Evolutionary conservation across 2,888 invertebrate genomes (phyloP).

Genomic region (Barypeithes pellucidus): DNA sequence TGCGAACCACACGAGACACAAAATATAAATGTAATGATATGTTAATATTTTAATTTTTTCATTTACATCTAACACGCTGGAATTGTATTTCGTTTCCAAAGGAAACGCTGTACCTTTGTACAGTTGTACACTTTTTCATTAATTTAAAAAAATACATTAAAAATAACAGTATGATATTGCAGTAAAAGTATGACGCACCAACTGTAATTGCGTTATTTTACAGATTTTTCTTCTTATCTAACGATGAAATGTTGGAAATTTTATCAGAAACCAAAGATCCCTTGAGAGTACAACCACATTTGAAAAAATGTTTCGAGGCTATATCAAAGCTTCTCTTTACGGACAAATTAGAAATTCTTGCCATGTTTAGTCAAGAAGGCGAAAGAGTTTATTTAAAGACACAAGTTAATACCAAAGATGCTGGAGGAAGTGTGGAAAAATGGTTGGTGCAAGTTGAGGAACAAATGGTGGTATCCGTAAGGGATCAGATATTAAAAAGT

Average conservation of each 20-base stretch:
- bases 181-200: too few relatives aligned
- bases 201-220: conserved; percentile 4
- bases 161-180: too few relatives aligned
- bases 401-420: conserved; percentile 71
- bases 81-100: too few relatives aligned
- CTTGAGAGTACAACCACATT: conserved; percentile 86
- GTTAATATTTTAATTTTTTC: too few relatives aligned
- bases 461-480: conserved; percentile 83
- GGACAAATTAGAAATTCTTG: conserved; percentile 79
- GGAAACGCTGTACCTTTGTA: too few relatives aligned
- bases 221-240: conserved; percentile 92
- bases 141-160: too few relatives aligned
- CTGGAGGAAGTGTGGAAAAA: conserved; percentile 88
- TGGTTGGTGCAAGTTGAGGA: conserved; percentile 90
- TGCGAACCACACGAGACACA: too few relatives aligned
- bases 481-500: conserved; percentile 79
- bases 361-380: conserved; percentile 85
- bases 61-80: too few relatives aligned
- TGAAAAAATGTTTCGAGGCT: conserved; percentile 92
- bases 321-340: conserved; percentile 85
- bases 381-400: conserved; percentile 77
- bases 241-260: conserved; percentile 93
- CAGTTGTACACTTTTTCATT: too few relatives aligned
- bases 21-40: too few relatives aligned
- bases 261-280: conserved; percentile 92